Base-by-base conservation (phyloP, 2,888 invertebrate genomes). In the Caenorhabditis plicata region DNA sequence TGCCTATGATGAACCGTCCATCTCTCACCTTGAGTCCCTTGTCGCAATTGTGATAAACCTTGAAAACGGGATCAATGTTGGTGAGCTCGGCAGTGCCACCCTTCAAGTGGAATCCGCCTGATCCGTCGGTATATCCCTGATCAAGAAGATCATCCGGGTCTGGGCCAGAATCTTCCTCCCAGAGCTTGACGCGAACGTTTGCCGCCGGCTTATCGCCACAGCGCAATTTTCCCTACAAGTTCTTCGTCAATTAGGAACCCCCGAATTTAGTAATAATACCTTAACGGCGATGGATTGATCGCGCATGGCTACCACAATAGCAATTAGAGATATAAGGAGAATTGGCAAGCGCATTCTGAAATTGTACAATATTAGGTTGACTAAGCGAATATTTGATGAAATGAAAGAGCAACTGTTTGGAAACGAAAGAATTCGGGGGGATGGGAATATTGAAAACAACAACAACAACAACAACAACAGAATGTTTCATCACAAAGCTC, bases 131-230 rank as follows among this genome's bases (percentile, higher is more conserved):
- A 52, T 71, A 71, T 27, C 65, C 65, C 38, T 66, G 63, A 31
- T 73, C 70, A 15, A 73, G 64, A n/a, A 73, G 62, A 42, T 73
- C 73, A 47, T 73, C 72, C 27, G 69, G 68, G 44, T 71, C 71
- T 22, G 68, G 68, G 29, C 71, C 71, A 39, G 47, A 41, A 43
- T 73, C 73, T 45, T 71, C 73, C 36, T 73, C 73, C 73, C 73
- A 73, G 32, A 73, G 61, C 55, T 73, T 73, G 23, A 73, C 64
- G 15, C 71, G 55, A 0, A 71, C 71, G 20, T 69, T 47, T n/a
- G 25, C 39, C 1, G 71, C 68, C 13, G 69, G 67, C 33, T 67
- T 62, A 9, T 36, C 15, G 1, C 73, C 73, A 32, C 73, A 73
- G 25, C 67, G 13, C 8, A 73, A 47, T 20, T 64, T 58, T 32